Base-by-base conservation (phyloP, 2,888 invertebrate species). In the Carcina quercana region DNA sequence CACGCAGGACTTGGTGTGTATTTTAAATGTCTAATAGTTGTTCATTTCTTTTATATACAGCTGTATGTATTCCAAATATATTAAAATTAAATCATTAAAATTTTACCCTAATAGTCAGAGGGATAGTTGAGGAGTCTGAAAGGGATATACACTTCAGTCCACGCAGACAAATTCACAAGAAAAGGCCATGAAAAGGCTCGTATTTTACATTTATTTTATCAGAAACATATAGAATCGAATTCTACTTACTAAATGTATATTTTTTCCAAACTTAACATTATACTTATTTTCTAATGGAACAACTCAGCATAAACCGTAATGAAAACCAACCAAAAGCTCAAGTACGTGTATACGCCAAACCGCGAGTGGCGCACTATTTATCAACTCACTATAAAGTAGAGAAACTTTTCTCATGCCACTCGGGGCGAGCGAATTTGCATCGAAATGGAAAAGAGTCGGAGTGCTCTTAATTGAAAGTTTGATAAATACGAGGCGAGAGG, bases 1-100 rank as follows among this genome's bases (percentile, higher is more conserved):
- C 94, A 95, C 75, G 92, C 94, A 45, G 92, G 91, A 69, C 88
- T 94, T 53, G 95, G 95, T 92, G 79, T 88, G 86, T 83, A 11
- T n/a, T 15, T 4, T n/a, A n/a, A n/a, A n/a, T n/a, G n/a, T n/a
- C n/a, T n/a, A n/a, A n/a, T n/a, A n/a, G n/a, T 8, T 22, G 11
- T 5, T 11, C 5, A 5, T n/a, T n/a, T n/a, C n/a, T n/a, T n/a
- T n/a, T n/a, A n/a, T n/a, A n/a, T n/a, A n/a, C n/a, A n/a, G n/a
- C n/a, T n/a, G n/a, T n/a, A 25, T 15, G 12, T 30, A n/a, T n/a
- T 11, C 30, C 24, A 14, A 24, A 15, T 21, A 15, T n/a, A n/a
- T n/a, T n/a, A n/a, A n/a, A 19, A n/a, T n/a, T n/a, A n/a, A n/a
- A n/a, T n/a, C n/a, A n/a, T n/a, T n/a, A n/a, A 17, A 7, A 17